phyloP scores from a whole-genome alignment of 2,888 invertebrate genomes.

The Cantharis rustica region DNA sequence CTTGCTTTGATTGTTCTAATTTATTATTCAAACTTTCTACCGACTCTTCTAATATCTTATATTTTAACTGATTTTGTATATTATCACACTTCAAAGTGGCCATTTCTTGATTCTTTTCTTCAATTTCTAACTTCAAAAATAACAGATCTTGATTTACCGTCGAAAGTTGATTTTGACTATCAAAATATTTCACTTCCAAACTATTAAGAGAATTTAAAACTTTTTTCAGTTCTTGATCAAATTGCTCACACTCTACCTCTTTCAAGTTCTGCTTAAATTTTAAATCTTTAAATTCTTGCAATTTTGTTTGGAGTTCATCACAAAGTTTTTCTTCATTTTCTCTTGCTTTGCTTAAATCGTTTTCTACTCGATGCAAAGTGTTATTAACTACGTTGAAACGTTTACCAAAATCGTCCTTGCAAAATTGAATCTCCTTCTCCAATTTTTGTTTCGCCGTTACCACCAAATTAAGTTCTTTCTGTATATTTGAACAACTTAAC shows the following conservation, averaged over 20 bases:
- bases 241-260: background rate
- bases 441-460: constrained; percentile 1
- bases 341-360: constrained; percentile 5
- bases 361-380: constrained; percentile 13
- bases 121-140: constrained; percentile 22
- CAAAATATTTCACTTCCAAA: constrained; percentile 18
- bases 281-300: constrained; percentile 20
- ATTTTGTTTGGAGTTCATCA: constrained; percentile 11
- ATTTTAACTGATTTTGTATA: background rate
- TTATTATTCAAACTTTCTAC: background rate
- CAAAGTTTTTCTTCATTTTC: constrained; percentile 3
- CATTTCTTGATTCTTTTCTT: constrained; percentile 14
- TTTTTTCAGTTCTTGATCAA: background rate
- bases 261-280: constrained; percentile 15
- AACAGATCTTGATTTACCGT: constrained; percentile 23
- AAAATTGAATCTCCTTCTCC: constrained; percentile 14
- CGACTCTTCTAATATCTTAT: background rate
- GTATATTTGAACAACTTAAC: constrained; percentile 6
- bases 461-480: constrained; percentile 13
- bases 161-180: constrained; percentile 21
- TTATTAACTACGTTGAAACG: constrained; percentile 19
- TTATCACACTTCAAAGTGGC: background rate
- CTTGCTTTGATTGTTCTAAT: constrained; percentile 8
- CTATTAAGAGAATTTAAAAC: constrained; percentile 10
- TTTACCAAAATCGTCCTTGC: constrained; percentile 13